Percentiles rank a stretch among this genome's conserved stretches.
Conservation (phyloP, 2,113 vertebrate genomes). For the Charadrius vociferus region DNA sequence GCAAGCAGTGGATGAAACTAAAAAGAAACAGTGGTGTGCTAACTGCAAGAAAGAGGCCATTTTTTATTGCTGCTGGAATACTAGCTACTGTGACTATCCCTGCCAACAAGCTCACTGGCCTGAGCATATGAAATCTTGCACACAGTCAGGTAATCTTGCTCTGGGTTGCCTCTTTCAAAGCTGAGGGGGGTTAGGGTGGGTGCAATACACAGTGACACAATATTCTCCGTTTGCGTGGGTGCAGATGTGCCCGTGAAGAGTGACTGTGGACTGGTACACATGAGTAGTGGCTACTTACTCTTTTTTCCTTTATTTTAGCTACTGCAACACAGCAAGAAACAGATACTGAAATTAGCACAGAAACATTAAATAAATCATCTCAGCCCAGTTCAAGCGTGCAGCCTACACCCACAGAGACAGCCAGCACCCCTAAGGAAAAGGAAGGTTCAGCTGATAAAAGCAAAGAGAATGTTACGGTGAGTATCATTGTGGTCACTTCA, state of each 20-base stretch:
- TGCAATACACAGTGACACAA: not conserved
- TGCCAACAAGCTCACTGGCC: conserved; percentile 99
- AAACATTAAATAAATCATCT: conserved; percentile 82
- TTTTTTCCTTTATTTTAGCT: conserved; percentile 73
- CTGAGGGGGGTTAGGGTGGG: not conserved
- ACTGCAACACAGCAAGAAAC: conserved; percentile 92
- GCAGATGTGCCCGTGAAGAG: not conserved
- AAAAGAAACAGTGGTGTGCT: conserved; percentile 98
- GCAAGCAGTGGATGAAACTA: conserved; percentile 94
- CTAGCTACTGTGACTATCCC: conserved; percentile 97
- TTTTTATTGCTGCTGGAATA: conserved; percentile 99
- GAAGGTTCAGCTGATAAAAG: conserved; percentile 84
- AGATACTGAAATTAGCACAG: conserved; percentile 84
- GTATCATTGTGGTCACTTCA: conserved; percentile 25
- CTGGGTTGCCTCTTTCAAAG: not conserved
- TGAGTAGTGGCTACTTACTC: not conserved
- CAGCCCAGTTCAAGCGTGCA: conserved; percentile 82
- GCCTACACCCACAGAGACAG: conserved; percentile 74
- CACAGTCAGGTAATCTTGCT: conserved; percentile 88
- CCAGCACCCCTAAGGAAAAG: conserved; percentile 84
- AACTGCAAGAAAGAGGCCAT: conserved; percentile 98
- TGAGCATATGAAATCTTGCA: conserved; percentile 98
- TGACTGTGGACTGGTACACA: not conserved
- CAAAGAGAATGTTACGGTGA: conserved; percentile 87
- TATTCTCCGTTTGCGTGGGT: not conserved